Conservation (phyloP, 2,888 invertebrate species). For the Pterostichus madidus region DNA sequence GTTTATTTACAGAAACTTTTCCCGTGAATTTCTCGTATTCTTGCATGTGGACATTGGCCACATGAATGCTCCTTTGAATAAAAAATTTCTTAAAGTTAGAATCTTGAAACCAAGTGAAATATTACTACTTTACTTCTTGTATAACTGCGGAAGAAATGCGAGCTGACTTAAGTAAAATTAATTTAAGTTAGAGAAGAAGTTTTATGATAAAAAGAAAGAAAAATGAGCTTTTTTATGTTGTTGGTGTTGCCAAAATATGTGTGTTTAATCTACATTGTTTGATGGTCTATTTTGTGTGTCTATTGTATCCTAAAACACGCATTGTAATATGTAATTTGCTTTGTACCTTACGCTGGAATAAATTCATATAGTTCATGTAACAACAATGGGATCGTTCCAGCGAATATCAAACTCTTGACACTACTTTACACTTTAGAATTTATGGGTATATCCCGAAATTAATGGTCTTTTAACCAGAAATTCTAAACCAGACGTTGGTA, state of each 20-base stretch:
- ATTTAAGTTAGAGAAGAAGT: conserved; percentile 6
- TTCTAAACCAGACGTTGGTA: too few relatives aligned
- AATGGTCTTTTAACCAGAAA: too few relatives aligned
- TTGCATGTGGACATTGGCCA: not conserved
- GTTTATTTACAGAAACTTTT: conserved; percentile 1
- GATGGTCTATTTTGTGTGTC: not conserved
- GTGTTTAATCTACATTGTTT: not conserved
- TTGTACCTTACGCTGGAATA: not conserved
- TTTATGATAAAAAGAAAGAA: not conserved
- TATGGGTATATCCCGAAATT: too few relatives aligned
- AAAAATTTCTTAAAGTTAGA: conserved; percentile 14
- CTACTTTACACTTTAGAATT: not conserved
- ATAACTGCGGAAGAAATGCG: not conserved
- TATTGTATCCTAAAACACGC: not conserved
- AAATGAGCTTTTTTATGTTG: not conserved
- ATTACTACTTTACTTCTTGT: conserved; percentile 7
- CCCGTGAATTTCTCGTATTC: not conserved
- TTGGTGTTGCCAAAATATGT: not conserved
- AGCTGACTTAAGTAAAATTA: conserved; percentile 5
- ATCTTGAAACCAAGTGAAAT: conserved; percentile 18
- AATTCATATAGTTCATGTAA: not conserved
- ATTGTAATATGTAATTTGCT: conserved; percentile 16
- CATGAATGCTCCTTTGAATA: not conserved
- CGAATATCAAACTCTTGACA: not conserved
- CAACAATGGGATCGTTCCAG: not conserved